Percentiles rank a stretch among this genome's conserved stretches.
Conservation (phyloP, 2,797 vertebrate genomes). For the Acrossocheilus wenchowensis region DNA sequence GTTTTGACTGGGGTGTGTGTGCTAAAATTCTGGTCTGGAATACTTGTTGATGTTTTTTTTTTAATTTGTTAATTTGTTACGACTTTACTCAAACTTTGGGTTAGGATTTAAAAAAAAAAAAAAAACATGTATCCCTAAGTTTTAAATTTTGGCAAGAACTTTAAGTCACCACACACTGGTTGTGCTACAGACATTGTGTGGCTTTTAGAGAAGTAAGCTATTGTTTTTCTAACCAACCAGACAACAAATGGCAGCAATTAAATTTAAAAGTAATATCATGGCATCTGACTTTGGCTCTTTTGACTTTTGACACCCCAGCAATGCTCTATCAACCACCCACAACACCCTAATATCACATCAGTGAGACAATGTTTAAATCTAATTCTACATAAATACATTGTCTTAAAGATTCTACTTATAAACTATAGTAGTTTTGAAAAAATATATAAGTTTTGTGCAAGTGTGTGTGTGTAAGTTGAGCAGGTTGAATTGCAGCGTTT, state of each 20-base stretch:
- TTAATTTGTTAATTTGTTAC: neutral
- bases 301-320: neutral
- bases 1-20: neutral
- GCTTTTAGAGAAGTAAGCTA: neutral
- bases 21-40: neutral
- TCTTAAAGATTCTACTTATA: neutral
- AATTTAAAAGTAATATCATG: neutral
- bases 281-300: neutral
- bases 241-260: neutral
- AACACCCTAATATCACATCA: neutral
- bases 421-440: neutral
- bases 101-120: slow-evolving; percentile 5
- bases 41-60: neutral
- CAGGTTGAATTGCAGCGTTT: slow-evolving; percentile 23
- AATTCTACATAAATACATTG: neutral
- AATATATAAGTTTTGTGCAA: neutral
- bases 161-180: neutral
- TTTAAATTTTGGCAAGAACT: neutral
- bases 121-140: neutral
- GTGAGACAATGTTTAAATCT: slow-evolving; percentile 22
- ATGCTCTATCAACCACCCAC: neutral
- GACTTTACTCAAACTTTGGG: neutral
- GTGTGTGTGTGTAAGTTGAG: slow-evolving; percentile 34
- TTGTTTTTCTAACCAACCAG: neutral
- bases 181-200: neutral